phyloP scores from a whole-genome alignment of 2,113 vertebrate species.

The Xyliphius kryptos region DNA sequence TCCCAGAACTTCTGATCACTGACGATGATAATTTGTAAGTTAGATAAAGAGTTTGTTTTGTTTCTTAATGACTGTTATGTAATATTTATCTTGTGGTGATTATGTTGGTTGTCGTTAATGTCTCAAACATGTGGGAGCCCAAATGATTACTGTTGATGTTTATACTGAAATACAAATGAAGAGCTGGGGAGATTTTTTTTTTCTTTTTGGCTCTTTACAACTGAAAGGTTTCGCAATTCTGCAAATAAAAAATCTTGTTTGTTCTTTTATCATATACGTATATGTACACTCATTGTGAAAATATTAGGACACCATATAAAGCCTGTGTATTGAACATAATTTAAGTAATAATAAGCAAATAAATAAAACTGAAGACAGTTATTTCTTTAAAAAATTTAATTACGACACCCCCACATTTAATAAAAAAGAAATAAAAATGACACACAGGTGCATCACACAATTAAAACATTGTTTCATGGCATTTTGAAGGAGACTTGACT shows the following conservation, averaged over 20 bases:
- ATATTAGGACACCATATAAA: too few relatives aligned
- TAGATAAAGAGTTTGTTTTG: background rate
- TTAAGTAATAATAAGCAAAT: too few relatives aligned
- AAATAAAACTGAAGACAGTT: too few relatives aligned
- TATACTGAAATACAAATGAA: constrained; percentile 13
- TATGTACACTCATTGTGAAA: too few relatives aligned
- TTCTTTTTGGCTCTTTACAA: background rate
- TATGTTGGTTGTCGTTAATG: background rate
- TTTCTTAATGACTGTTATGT: background rate
- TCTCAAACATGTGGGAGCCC: constrained; percentile 3
- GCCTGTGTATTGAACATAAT: too few relatives aligned
- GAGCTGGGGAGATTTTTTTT: constrained; percentile 6
- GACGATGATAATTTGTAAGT: background rate
- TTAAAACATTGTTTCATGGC: too few relatives aligned
- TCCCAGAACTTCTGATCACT: background rate
- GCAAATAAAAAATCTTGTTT: background rate
- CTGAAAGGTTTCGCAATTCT: background rate
- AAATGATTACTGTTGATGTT: constrained; percentile 6
- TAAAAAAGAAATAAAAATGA: too few relatives aligned
- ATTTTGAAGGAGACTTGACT: too few relatives aligned
- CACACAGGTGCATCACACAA: too few relatives aligned
- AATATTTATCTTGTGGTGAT: background rate
- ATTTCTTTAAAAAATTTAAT: too few relatives aligned
- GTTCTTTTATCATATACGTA: background rate
- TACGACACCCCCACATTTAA: too few relatives aligned